Percentiles rank a stretch among this genome's conserved stretches.
Conservation (phyloP, 1,140 invertebrate species). For the Euwallacea fornicatus region DNA sequence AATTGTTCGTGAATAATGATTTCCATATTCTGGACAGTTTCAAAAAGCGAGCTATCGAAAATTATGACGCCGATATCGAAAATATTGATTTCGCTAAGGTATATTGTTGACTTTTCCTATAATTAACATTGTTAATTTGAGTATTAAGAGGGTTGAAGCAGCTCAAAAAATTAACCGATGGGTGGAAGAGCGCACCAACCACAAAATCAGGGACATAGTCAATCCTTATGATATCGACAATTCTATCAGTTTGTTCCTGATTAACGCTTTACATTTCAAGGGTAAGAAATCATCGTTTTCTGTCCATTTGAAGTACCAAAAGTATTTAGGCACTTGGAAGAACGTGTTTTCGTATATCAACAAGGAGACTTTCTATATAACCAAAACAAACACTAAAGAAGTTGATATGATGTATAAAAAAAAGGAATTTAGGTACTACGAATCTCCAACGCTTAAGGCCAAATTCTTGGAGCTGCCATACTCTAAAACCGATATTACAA, state of each 20-base stretch:
- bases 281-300: conserved; percentile 22
- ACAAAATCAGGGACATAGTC: conserved; percentile 71
- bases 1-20: conserved; percentile 28
- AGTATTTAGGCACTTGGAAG: conserved; percentile 56
- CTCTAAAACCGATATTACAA: conserved; percentile 52
- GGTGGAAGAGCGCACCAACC: conserved; percentile 71
- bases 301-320: background rate
- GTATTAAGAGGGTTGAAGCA: conserved; percentile 42
- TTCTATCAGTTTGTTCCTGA: conserved; percentile 66
- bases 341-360: conserved; percentile 59
- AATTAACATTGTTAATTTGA: background rate
- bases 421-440: conserved; percentile 51
- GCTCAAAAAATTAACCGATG: conserved; percentile 66
- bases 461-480: conserved; percentile 64
- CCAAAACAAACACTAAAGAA: conserved; percentile 43
- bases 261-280: conserved; percentile 87
- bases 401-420: conserved; percentile 42
- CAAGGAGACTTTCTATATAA: conserved; percentile 55
- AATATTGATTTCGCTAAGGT: conserved; percentile 59
- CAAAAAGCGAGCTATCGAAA: conserved; percentile 48
- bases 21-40: conserved; percentile 29
- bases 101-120: background rate
- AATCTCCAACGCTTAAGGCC: conserved; percentile 56
- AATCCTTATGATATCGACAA: conserved; percentile 57
- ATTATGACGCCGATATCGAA: conserved; percentile 59